phyloP scores from a whole-genome alignment of 2,797 vertebrate genomes.

The Myotis planiceps region DNA sequence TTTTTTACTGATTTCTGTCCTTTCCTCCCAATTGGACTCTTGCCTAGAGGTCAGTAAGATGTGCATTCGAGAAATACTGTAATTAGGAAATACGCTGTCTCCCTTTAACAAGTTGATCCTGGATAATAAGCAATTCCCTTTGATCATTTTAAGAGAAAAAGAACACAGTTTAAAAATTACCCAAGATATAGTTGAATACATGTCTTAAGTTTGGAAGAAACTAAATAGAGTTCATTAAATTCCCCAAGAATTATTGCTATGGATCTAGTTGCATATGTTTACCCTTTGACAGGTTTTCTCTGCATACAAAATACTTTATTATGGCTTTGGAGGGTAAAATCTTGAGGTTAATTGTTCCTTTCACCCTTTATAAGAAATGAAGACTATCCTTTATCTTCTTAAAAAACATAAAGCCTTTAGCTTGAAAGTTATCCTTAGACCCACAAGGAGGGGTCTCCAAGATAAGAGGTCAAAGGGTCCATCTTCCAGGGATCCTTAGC shows the following conservation, averaged over 20 bases:
- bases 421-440: not conserved
- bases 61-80: not conserved
- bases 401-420: not conserved
- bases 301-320: not conserved
- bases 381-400: not conserved
- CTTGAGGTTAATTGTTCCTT: not conserved
- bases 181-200: not conserved
- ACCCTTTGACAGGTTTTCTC: not conserved
- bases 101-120: conserved; percentile 57
- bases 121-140: conserved; percentile 65
- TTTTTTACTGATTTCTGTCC: not conserved
- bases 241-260: not conserved
- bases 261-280: not conserved
- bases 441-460: not conserved
- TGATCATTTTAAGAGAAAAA: conserved; percentile 65
- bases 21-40: not conserved
- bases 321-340: not conserved
- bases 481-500: not conserved
- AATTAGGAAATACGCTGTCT: conserved; percentile 47
- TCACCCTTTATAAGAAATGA: not conserved
- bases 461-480: not conserved
- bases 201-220: not conserved
- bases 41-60: conserved; percentile 33
- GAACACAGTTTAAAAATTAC: conserved; percentile 52
- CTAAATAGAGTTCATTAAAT: conserved; percentile 47